phyloP scores from a whole-genome alignment of 1,140 invertebrate genomes.

The Drosophila ambigua region DNA sequence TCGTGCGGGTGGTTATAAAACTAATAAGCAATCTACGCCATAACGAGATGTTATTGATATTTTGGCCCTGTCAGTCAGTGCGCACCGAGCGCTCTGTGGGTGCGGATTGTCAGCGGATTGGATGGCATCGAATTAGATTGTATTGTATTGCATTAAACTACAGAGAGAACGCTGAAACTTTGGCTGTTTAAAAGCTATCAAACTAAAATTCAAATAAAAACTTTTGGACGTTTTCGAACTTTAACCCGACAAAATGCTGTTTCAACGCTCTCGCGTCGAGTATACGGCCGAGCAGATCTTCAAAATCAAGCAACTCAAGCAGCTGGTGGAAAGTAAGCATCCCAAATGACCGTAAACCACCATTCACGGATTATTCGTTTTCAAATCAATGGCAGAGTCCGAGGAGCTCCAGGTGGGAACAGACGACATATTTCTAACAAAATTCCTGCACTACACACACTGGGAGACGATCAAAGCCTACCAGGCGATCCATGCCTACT shows the following conservation, averaged over 20 bases:
- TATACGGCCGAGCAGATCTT: conserved; percentile 52
- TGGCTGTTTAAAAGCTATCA: conserved; percentile 1
- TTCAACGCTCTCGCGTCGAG: conserved; percentile 40
- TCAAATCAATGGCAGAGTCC: conserved; percentile 41
- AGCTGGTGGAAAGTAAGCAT: conserved; percentile 68
- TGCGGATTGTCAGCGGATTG: conserved; percentile 48
- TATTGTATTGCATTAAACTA: no score
- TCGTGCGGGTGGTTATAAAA: conserved; percentile 48
- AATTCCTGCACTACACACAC: conserved; percentile 63
- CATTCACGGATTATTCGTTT: background rate
- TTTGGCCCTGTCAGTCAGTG: conserved; percentile 48
- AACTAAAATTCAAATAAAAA: conserved; percentile 2
- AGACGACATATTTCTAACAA: conserved; percentile 71
- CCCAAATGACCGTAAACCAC: background rate
- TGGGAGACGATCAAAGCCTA: conserved; percentile 73
- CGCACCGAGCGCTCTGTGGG: conserved; percentile 44
- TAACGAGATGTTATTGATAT: conserved; percentile 50
- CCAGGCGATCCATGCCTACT: conserved; percentile 70
- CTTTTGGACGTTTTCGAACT: conserved; percentile 20
- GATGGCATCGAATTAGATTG: background rate
- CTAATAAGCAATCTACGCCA: conserved; percentile 50
- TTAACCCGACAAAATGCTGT: conserved; percentile 40
- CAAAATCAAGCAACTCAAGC: conserved; percentile 66
- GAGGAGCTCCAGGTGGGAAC: conserved; percentile 63
- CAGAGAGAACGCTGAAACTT: conserved; percentile 16